Percentiles rank a stretch among this genome's conserved stretches.
Evolutionary conservation across 2,113 vertebrate genomes (phyloP).

Genomic region (Lycocorax pyrrhopterus): DNA sequence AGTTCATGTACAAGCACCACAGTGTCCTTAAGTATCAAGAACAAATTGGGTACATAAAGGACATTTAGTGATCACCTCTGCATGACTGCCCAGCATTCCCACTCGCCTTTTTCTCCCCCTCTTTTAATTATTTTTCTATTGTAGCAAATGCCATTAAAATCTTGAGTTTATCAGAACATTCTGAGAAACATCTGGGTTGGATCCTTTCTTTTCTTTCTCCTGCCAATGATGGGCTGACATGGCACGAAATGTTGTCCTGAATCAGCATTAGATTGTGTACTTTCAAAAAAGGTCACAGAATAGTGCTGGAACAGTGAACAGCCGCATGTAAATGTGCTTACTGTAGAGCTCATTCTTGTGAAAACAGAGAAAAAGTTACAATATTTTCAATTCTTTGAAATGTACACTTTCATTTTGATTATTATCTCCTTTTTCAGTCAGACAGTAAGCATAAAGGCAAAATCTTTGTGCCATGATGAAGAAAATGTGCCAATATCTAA

Average conservation of each 20-base stretch:
- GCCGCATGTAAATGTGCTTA: background rate
- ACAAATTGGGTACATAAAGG: conserved; percentile 27
- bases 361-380: background rate
- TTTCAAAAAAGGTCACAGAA: conserved; percentile 49
- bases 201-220: conserved; percentile 33
- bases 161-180: conserved; percentile 48
- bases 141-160: conserved; percentile 41
- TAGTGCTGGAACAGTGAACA: conserved; percentile 11
- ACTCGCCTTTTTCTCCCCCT: background rate
- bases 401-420: background rate
- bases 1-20: conserved; percentile 53
- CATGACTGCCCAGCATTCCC: conserved; percentile 20
- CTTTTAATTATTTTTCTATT: conserved; percentile 29
- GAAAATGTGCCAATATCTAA: background rate
- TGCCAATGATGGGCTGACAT: conserved; percentile 38
- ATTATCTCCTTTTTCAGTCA: background rate
- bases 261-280: conserved; percentile 40
- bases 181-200: conserved; percentile 16
- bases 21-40: conserved; percentile 68
- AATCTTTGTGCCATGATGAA: background rate
- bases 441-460: background rate
- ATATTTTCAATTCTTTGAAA: background rate
- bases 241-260: background rate
- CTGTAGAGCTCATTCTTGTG: background rate
- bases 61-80: conserved; percentile 63